Base-by-base conservation (phyloP, 2,797 vertebrate genomes). In the Pangasius macronema region DNA sequence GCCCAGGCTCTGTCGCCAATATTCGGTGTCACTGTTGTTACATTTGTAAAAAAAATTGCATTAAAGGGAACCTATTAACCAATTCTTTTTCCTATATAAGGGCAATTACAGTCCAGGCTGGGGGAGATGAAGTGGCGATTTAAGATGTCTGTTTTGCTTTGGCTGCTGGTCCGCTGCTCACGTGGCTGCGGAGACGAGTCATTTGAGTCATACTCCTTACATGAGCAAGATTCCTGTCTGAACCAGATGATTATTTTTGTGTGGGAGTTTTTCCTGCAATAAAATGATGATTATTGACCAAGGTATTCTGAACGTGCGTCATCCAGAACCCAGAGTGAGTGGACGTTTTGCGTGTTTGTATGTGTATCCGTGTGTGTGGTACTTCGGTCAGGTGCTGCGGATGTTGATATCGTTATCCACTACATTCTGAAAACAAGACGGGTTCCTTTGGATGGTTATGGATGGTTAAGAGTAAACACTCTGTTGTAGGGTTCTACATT, bases 221-320 rank as follows among this genome's bases (percentile, higher is more conserved):
- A 82, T 77, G 87, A 83, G 49, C 90, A 87, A 87, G 86, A 88
- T 84, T 88, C 68, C 89, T 90, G 70, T 85, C 88, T 90, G 90
- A 91, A 91, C 86, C 84, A 89, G 92, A 92, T 92, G 90, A 90
- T 90, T 87, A 88, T 85, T 88, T 81, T 83, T 87, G 70, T 86
- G 88, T 82, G 88, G 85, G 91, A 84, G 89, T 91, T 92, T 89
- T 91, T 89, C 73, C 73, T 86, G 87, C 87, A 94, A 93, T 93
- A 92, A 94, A 93, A 92, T 87, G 49, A 83, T 90, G 91, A 92
- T 94, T 93, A 93, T 93, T 93, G 93, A 93, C 90, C 87, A 84
- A 88, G 85, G 88, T 90, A 83, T 93, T 93, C 93, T 77, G 89
- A 91, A 93, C 81, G 89, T 94, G 93, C 93, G 91, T 94, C 94